Percentiles rank a stretch among this genome's conserved stretches.
Evolutionary conservation across 2,888 invertebrate species (phyloP).

Genomic region (Phengaris arion): DNA sequence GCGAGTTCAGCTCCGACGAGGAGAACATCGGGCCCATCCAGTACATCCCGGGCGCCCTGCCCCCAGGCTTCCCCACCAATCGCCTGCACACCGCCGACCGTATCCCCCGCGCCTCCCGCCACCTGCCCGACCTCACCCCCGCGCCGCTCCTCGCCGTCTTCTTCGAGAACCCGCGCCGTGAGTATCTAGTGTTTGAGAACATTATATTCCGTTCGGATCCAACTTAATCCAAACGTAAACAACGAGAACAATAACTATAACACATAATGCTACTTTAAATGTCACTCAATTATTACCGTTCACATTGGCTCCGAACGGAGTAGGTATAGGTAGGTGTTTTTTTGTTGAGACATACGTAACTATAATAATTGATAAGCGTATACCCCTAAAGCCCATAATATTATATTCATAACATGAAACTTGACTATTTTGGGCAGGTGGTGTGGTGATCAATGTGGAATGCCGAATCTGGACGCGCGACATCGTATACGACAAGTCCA

Average conservation of each 20-base stretch:
- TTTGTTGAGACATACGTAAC: too few species aligned
- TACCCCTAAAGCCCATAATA: too few species aligned
- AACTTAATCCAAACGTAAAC: too few species aligned
- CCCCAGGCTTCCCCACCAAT: slow-evolving; percentile 72
- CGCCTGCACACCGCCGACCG: slow-evolving; percentile 68
- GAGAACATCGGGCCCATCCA: slow-evolving; percentile 86
- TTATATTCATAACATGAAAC: too few species aligned
- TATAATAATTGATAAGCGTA: too few species aligned
- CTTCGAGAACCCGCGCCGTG: slow-evolving; percentile 69
- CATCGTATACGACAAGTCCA: slow-evolving; percentile 61
- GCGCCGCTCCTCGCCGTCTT: slow-evolving; percentile 62
- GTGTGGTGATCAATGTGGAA: slow-evolving; percentile 70
- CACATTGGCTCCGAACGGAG: too few species aligned
- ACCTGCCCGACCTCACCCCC: slow-evolving; percentile 59
- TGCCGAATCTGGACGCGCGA: slow-evolving; percentile 72
- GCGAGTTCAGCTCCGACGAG: slow-evolving; percentile 86
- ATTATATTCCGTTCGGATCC: too few species aligned
- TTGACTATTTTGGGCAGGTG: slow-evolving; percentile 48
- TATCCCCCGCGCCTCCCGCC: slow-evolving; percentile 56
- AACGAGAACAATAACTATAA: too few species aligned
- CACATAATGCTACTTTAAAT: too few species aligned
- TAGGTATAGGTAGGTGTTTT: too few species aligned
- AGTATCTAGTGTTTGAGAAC: slow-evolving; percentile 38
- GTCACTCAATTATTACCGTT: too few species aligned
- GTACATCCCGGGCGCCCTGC: slow-evolving; percentile 83